Conservation (phyloP, 1,140 invertebrate species). For the Diorhabda elongata region DNA sequence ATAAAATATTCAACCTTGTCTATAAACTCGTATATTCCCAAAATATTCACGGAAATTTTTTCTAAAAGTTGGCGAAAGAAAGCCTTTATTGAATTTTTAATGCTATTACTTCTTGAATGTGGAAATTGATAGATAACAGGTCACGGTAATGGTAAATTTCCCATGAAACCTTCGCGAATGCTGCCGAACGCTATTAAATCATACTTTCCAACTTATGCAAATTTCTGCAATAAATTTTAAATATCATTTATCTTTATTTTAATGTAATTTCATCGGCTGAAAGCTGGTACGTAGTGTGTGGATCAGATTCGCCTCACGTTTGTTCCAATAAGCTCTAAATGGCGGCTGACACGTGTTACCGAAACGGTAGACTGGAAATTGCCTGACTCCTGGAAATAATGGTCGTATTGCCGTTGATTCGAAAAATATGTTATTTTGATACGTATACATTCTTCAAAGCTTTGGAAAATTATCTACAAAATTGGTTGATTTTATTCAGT, state of each 20-base stretch:
- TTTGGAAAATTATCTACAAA: too few species aligned
- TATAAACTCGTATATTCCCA: too few species aligned
- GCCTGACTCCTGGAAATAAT: not conserved
- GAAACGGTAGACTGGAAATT: conserved; percentile 1
- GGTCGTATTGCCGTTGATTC: not conserved
- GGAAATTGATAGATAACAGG: not conserved
- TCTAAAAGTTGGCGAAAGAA: too few species aligned
- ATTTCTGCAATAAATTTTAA: conserved; percentile 10
- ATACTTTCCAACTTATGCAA: conserved; percentile 9
- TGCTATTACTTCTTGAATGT: too few species aligned
- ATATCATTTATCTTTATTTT: conserved; percentile 13
- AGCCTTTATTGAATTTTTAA: too few species aligned
- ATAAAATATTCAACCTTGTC: too few species aligned
- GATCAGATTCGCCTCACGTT: conserved; percentile 5
- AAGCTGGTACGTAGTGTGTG: not conserved
- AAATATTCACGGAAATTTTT: too few species aligned
- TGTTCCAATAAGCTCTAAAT: conserved; percentile 9
- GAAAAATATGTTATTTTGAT: conserved; percentile 3
- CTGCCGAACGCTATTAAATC: conserved; percentile 7
- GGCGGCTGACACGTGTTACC: conserved; percentile 6
- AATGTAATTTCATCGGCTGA: conserved; percentile 7
- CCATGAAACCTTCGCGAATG: conserved; percentile 1
- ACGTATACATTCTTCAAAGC: not conserved
- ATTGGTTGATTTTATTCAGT: too few species aligned
- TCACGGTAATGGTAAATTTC: not conserved